Percentiles rank a stretch among this genome's conserved stretches.
These are phyloP conservation scores for Anolis apletophallus DNA, from an alignment of 2,797 vertebrate genomes.

Conservation along the genomic window DNA sequence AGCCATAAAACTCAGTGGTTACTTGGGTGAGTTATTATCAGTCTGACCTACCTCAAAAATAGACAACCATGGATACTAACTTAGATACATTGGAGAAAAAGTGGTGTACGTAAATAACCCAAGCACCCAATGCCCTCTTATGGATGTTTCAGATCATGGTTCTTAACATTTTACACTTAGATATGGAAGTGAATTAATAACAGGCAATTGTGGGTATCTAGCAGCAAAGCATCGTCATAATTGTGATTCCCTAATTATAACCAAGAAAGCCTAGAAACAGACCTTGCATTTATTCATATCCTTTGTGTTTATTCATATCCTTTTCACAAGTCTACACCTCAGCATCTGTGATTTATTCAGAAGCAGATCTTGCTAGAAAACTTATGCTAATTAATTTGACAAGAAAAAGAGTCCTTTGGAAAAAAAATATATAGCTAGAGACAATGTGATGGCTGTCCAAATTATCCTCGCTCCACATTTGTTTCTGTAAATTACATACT, in stretches of 20 bases:
- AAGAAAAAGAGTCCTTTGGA: slow-evolving; percentile 20
- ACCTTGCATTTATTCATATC: neutral
- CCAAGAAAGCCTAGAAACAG: neutral
- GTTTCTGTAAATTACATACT: slow-evolving; percentile 16
- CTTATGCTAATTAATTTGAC: slow-evolving; percentile 9
- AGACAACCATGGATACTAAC: no score
- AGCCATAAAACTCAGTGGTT: no score
- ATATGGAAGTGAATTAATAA: neutral
- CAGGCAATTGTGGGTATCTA: neutral
- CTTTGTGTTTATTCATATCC: neutral
- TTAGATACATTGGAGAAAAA: neutral
- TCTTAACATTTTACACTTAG: neutral
- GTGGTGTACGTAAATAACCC: neutral
- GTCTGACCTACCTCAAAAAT: no score
- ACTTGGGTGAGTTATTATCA: no score
- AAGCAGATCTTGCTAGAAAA: slow-evolving; percentile 22
- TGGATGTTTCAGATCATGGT: neutral
- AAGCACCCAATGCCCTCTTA: no score
- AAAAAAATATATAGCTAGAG: neutral
- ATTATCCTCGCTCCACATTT: slow-evolving; percentile 17
- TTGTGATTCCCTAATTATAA: neutral
- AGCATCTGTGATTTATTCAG: slow-evolving; percentile 25
- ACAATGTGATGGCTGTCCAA: slow-evolving; percentile 2
- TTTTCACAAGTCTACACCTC: neutral
- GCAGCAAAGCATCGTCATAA: neutral